These are phyloP conservation scores for Nannoperca obscura DNA, from an alignment of 2,797 vertebrate genomes.

Conservation along the genomic window DNA sequence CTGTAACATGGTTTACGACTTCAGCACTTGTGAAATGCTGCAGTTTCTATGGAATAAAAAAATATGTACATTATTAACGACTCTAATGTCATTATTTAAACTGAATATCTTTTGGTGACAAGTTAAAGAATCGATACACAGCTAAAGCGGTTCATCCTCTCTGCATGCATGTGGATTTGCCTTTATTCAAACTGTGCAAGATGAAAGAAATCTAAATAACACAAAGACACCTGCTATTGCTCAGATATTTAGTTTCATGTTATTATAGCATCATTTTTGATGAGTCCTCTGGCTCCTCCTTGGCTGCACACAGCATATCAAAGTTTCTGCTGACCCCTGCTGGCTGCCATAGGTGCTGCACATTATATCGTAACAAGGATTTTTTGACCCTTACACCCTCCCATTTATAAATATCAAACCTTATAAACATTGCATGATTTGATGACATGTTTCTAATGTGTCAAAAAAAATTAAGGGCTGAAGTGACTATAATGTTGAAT, in stretches of 20 bases:
- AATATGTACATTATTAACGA: conserved; percentile 9
- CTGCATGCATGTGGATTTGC: background rate
- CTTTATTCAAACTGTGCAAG: background rate
- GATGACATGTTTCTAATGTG: background rate
- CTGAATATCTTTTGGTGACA: background rate
- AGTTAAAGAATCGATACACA: too few species aligned
- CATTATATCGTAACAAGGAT: background rate
- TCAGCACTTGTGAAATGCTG: conserved; percentile 56
- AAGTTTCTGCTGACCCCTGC: conserved; percentile 57
- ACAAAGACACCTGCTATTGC: background rate
- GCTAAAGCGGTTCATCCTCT: background rate
- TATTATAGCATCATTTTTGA: background rate
- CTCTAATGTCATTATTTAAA: background rate
- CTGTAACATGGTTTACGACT: conserved; percentile 42
- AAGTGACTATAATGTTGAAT: background rate
- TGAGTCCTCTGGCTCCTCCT: background rate
- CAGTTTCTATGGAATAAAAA: conserved; percentile 63
- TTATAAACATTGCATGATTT: background rate
- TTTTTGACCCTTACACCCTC: background rate
- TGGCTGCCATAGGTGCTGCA: conserved; percentile 38
- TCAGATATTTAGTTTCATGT: background rate
- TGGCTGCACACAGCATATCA: background rate
- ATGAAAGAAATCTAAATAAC: background rate
- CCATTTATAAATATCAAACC: background rate
- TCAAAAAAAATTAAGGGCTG: background rate